Conservation (phyloP, 1,140 invertebrate genomes). For the Cydia splendana region DNA sequence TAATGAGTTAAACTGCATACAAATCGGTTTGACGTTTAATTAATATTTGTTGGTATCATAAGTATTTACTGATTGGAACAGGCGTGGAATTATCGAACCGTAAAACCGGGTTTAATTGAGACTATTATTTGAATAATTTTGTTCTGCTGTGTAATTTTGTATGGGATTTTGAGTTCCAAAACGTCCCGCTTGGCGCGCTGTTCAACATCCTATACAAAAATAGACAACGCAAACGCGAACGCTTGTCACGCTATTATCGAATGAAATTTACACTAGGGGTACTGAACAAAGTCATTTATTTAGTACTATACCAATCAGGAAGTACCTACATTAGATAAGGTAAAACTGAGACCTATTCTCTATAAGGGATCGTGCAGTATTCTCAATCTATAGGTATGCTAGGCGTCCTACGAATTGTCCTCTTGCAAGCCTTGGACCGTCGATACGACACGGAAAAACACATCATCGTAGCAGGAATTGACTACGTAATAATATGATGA, state of each 20-base stretch:
- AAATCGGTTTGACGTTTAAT: not conserved
- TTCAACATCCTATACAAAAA: no score
- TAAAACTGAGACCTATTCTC: not conserved
- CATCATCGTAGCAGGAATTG: not conserved
- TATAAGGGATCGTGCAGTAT: not conserved
- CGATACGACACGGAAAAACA: not conserved
- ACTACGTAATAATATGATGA: not conserved
- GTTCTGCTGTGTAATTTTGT: no score
- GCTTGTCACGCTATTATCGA: no score
- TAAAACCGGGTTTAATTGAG: no score
- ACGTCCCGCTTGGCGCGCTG: no score
- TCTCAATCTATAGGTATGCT: not conserved
- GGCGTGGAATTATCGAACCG: no score
- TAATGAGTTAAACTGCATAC: not conserved
- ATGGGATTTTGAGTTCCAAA: no score
- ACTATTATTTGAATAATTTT: no score
- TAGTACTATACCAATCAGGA: not conserved
- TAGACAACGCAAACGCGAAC: no score
- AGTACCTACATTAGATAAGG: not conserved
- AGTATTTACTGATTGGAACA: no score
- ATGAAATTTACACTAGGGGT: no score
- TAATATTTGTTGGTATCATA: no score
- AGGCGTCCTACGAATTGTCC: not conserved
- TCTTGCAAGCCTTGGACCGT: not conserved
- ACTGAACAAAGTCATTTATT: not conserved